Conservation (phyloP, 2,888 invertebrate genomes). For the Tanytarsus gracilentus region DNA sequence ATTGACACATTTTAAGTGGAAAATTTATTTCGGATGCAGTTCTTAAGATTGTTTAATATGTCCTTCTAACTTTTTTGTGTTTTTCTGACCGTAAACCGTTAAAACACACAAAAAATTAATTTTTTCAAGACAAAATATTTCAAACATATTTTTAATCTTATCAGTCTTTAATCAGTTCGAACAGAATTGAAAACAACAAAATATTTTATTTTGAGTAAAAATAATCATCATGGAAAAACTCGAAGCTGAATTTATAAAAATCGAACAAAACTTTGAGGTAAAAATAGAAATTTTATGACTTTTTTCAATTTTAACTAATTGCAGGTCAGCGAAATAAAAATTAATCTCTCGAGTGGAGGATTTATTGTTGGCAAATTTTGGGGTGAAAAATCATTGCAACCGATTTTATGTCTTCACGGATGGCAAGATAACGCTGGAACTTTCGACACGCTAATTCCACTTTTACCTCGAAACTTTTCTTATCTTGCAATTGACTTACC, state of each 20-base stretch:
- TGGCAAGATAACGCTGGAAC: conserved; percentile 72
- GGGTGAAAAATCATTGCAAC: conserved; percentile 40
- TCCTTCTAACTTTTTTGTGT: too few relatives aligned
- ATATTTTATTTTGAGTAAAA: not conserved
- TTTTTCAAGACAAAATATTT: too few relatives aligned
- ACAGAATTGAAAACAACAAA: not conserved
- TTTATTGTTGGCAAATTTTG: not conserved
- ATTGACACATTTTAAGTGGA: too few relatives aligned
- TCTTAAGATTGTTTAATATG: too few relatives aligned
- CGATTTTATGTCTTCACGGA: conserved; percentile 47
- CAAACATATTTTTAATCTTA: not conserved
- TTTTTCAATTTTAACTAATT: too few relatives aligned
- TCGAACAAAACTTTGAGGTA: too few relatives aligned
- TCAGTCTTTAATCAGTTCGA: not conserved
- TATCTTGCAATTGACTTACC: conserved; percentile 58
- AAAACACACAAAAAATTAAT: too few relatives aligned
- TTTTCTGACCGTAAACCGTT: too few relatives aligned
- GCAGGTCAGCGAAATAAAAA: not conserved
- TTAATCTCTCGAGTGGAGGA: not conserved
- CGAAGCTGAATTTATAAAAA: too few relatives aligned
- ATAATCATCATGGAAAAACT: too few relatives aligned
- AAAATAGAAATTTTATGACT: too few relatives aligned
- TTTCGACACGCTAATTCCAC: conserved; percentile 59
- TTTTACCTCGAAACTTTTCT: conserved; percentile 46
- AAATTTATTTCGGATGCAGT: too few relatives aligned